A percentile compares a stretch with the other conserved stretches of the same genome.
Evolutionary conservation across 2,888 invertebrate species (phyloP).

Genomic region (Synanthedon tipuliformis): DNA sequence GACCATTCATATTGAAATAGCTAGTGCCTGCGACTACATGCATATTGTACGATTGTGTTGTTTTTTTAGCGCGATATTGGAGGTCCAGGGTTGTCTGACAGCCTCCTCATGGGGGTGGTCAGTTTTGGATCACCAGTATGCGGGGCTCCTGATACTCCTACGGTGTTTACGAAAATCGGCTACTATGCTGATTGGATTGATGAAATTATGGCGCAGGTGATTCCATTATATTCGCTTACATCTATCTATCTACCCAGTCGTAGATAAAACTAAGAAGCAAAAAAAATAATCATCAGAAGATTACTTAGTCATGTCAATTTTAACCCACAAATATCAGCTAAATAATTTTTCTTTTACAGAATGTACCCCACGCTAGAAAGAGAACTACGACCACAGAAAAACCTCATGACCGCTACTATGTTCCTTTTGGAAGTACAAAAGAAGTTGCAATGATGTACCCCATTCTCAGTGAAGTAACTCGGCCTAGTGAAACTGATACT

Average conservation of each 20-base stretch:
- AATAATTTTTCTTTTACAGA: slow-evolving; percentile 17
- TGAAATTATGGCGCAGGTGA: slow-evolving; percentile 36
- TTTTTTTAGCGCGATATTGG: slow-evolving; percentile 40
- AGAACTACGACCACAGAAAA: slow-evolving; percentile 16
- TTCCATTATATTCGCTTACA: slow-evolving; percentile 13
- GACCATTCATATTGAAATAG: too few species aligned
- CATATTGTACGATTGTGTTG: neutral
- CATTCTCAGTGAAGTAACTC: too few species aligned
- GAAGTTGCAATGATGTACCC: too few species aligned
- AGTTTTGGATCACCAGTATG: slow-evolving; percentile 50
- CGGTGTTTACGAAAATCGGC: slow-evolving; percentile 52
- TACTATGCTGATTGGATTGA: slow-evolving; percentile 47
- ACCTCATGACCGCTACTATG: too few species aligned
- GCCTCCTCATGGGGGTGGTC: slow-evolving; percentile 34
- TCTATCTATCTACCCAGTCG: too few species aligned
- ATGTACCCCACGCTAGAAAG: slow-evolving; percentile 13
- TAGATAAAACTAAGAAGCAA: too few species aligned
- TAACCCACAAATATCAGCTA: too few species aligned
- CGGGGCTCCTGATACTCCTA: slow-evolving; percentile 43
- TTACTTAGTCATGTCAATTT: too few species aligned
- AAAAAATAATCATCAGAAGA: too few species aligned
- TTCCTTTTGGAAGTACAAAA: too few species aligned
- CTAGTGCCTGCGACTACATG: too few species aligned
- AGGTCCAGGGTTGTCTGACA: slow-evolving; percentile 38
- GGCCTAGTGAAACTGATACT: too few species aligned